Evolutionary conservation across 2,888 invertebrate species (phyloP), one percentile per base, ranked within the genome.

Genomic region (Mycalesis mineus): DNA sequence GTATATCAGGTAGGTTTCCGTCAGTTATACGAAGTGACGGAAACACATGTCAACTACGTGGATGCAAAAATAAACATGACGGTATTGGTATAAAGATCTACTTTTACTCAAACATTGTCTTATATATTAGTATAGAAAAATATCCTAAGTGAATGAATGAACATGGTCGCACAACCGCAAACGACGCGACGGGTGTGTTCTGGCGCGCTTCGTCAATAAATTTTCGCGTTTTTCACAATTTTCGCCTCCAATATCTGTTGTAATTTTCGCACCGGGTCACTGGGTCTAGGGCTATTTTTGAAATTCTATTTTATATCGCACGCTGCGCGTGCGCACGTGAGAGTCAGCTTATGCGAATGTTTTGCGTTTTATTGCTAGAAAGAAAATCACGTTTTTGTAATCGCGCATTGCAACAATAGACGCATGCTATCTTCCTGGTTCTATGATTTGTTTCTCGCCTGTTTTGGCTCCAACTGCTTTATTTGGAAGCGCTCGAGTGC

Each of bases 141-240:
- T 47, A n/a, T 33, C 33, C 47, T 2, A 4, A 8, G 14, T 9
- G 13, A 14, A 13, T 5, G 3, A 37, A 51, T 3, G 50, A 17
- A 49, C 42, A 54, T 65, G 54, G 44, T 44, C 39, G 7, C 40
- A 45, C 51, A 47, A 56, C 14, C 40, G n/a, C n/a, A 29, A n/a
- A 29, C 14, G 31, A 15, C n/a, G 31, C n/a, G 1, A 36, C 37
- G 7, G 36, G 39, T 15, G 40, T 29, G 50, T 17, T 17, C 57
- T 61, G 55, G 52, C 59, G 57, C 52, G 45, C 50, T 28, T 47
- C 47, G 51, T 45, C 63, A 55, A 63, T 65, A 65, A 65, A 65
- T 65, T 59, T 59, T 57, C 55, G 51, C 61, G 56, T 56, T 59
- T 65, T 65, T 63, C 65, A 56, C 61, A 58, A 63, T 65, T 61